Percentiles rank a stretch among this genome's conserved stretches.
phyloP scores from a whole-genome alignment of 2,797 vertebrate species.

The Micrastur ruficollis region DNA sequence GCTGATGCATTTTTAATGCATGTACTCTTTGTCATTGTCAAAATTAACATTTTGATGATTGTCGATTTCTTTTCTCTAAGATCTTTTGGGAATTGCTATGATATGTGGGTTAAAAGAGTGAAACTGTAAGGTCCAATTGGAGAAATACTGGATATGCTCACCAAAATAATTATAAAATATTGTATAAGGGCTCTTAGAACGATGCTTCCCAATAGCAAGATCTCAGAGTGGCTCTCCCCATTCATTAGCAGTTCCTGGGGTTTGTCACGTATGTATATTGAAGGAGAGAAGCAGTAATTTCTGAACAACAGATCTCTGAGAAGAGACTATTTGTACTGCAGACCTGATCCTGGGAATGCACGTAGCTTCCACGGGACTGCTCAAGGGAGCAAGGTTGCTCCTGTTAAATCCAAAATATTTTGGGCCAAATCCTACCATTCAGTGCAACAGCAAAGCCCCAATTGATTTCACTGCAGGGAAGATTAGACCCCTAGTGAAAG shows the following conservation, averaged over 20 bases:
- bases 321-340: not conserved
- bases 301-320: not conserved
- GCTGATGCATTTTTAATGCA: slow-evolving; percentile 49
- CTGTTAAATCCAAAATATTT: not conserved
- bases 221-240: not conserved
- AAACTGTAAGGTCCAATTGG: not conserved
- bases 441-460: not conserved
- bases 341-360: not conserved
- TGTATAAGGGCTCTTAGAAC: not conserved
- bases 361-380: accelerated
- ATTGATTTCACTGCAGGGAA: not conserved
- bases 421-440: not conserved
- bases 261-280: not conserved
- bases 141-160: not conserved
- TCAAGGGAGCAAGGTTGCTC: not conserved
- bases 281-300: not conserved
- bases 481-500: not conserved
- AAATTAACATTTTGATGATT: slow-evolving; percentile 60
- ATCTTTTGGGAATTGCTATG: not conserved
- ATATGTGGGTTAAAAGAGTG: slow-evolving; percentile 2
- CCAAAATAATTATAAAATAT: not conserved
- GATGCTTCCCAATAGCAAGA: not conserved
- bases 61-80: slow-evolving; percentile 19
- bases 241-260: not conserved
- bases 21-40: slow-evolving; percentile 46